Conservation (phyloP, 1,140 invertebrate species). For the Wiebesia pumilae region DNA sequence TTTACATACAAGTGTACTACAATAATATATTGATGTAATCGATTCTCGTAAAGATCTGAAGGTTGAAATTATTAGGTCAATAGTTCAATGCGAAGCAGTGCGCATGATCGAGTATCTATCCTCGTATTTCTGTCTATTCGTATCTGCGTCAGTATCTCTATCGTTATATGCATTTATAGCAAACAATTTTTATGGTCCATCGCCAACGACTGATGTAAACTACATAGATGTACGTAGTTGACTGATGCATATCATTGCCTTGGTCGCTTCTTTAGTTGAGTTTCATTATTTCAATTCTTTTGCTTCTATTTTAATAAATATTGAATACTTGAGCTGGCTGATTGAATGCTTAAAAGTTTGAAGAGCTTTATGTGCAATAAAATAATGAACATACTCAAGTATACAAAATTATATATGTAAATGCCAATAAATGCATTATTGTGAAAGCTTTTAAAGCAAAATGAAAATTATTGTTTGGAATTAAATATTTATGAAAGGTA, state of each 20-base stretch:
- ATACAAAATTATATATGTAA: too few species aligned
- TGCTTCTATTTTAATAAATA: too few species aligned
- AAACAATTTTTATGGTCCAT: neutral
- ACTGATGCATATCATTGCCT: neutral
- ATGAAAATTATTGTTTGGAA: too few species aligned
- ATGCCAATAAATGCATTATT: too few species aligned
- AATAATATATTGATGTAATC: slow-evolving; percentile 47
- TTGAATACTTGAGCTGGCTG: too few species aligned
- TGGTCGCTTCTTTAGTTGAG: neutral
- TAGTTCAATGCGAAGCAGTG: neutral
- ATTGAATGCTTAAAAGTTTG: too few species aligned
- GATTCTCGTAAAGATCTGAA: slow-evolving; percentile 12
- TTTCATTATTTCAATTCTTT: neutral
- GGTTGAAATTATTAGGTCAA: slow-evolving; percentile 1
- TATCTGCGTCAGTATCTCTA: neutral
- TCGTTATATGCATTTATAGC: neutral
- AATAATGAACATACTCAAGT: too few species aligned
- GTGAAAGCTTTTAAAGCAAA: too few species aligned
- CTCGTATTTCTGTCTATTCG: neutral
- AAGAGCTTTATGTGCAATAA: too few species aligned
- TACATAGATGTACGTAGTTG: neutral
- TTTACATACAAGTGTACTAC: neutral
- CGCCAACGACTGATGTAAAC: too few species aligned
- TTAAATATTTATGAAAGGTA: too few species aligned
- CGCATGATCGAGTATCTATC: neutral